Conservation (phyloP, 2,888 invertebrate genomes). For the Cerastis rubricosa region DNA sequence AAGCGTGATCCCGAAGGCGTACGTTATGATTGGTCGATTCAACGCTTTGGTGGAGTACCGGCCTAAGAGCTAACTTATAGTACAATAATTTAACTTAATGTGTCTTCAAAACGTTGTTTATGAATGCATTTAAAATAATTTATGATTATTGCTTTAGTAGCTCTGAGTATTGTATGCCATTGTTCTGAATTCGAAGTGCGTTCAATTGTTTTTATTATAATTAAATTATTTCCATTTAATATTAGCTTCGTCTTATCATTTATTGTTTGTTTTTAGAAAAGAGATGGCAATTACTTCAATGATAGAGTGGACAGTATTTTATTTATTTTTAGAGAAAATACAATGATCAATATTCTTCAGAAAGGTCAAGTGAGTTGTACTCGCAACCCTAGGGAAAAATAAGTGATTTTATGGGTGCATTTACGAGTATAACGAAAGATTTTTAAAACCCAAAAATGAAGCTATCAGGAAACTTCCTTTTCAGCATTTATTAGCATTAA, state of each 20-base stretch:
- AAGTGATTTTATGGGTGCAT: too few species aligned
- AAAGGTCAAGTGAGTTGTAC: neutral
- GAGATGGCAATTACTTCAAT: neutral
- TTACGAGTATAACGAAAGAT: neutral
- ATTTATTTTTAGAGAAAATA: neutral
- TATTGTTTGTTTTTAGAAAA: slow-evolving; percentile 7
- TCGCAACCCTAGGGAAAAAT: too few species aligned
- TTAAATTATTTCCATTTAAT: slow-evolving; percentile 9
- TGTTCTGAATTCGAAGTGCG: slow-evolving; percentile 37
- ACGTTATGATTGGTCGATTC: neutral
- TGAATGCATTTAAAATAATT: slow-evolving; percentile 46
- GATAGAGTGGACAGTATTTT: neutral
- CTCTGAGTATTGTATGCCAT: slow-evolving; percentile 25
- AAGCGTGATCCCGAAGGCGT: too few species aligned
- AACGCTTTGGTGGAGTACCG: neutral
- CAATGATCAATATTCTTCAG: neutral
- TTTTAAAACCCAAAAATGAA: neutral
- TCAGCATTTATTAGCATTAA: neutral
- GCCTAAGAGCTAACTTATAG: slow-evolving; percentile 33
- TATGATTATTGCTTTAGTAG: slow-evolving; percentile 45
- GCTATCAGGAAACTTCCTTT: neutral
- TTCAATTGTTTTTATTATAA: slow-evolving; percentile 29
- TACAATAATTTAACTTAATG: slow-evolving; percentile 46
- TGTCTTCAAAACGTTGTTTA: slow-evolving; percentile 53
- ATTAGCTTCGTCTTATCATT: neutral